Conservation (phyloP, 2,113 vertebrate genomes). For the Rhinogobius similis region DNA sequence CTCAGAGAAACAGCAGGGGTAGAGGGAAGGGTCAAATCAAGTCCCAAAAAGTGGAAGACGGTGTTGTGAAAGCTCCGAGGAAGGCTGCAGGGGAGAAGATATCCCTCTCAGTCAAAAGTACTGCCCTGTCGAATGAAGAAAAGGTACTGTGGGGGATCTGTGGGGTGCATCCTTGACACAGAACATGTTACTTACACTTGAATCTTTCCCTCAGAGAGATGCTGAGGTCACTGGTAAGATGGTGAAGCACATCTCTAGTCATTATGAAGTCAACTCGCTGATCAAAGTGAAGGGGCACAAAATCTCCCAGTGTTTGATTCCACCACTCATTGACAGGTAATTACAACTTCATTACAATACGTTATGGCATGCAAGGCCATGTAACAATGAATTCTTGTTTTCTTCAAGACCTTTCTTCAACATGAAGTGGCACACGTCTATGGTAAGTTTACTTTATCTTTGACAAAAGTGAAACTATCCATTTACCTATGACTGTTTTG, state of each 20-base stretch:
- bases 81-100: slow-evolving; percentile 16
- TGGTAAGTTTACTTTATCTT: slow-evolving; percentile 57
- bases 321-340: slow-evolving; percentile 51
- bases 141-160: slow-evolving; percentile 29
- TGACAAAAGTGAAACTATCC: too few relatives aligned
- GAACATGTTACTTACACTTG: background rate
- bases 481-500: slow-evolving; percentile 10
- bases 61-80: slow-evolving; percentile 8
- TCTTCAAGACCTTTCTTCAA: slow-evolving; percentile 56
- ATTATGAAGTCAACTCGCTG: slow-evolving; percentile 47
- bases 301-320: background rate
- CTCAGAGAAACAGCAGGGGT: background rate
- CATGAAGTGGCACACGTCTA: slow-evolving; percentile 51
- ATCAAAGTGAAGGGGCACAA: slow-evolving; percentile 18
- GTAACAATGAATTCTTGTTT: background rate
- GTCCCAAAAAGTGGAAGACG: slow-evolving; percentile 3
- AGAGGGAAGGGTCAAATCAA: slow-evolving; percentile 27
- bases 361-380: background rate
- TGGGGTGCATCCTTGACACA: background rate
- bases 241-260: slow-evolving; percentile 71
- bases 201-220: slow-evolving; percentile 47
- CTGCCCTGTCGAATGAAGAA: slow-evolving; percentile 33
- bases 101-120: slow-evolving; percentile 10
- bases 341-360: background rate
- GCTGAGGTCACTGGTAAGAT: slow-evolving; percentile 52